Evolutionary conservation across 2,888 invertebrate species (phyloP), one percentile per base, ranked within the genome.

Genomic region (Andrena marginata): DNA sequence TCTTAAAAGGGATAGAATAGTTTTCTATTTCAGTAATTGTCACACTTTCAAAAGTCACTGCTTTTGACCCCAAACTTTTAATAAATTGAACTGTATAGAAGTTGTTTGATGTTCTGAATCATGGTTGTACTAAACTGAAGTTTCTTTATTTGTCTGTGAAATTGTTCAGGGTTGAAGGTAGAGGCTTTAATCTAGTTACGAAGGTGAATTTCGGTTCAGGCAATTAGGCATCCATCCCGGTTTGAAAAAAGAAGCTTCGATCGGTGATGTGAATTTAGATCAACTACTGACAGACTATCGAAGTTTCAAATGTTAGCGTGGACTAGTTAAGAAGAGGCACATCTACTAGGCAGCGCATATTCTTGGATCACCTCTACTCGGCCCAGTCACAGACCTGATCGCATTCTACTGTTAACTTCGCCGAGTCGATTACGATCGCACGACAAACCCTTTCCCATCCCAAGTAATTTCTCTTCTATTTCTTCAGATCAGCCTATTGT

Each of bases 281-380:
- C 29, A 56, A 74, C 68, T 48, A 77, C 54, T 56, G 71, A 69
- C 67, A 35, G 54, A 56, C 65, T 35, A 87, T 83, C 80, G 64
- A 84, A 88, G 89, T 87, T 88, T 87, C 87, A 90, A 91, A 89
- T 88, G 91, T 91, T 89, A 89, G 85, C 82, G 84, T 80, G 87
- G 81, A 82, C 89, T 86, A 90, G 82, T 84, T 89, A 82, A 78
- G 78, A 85, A 77, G 79, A 69, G 79, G 81, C 75, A 59, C 84
- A 82, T 78, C 84, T 79, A 88, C 81, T 60, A 62, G 73, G 74
- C 64, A 72, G 78, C 31, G 88, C 80, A 87, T 93, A 93, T 92
- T 93, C 90, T 92, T 91, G 92, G 92, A 92, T 85, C 89, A 85
- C 89, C 83, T 82, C 77, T 80, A 16, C 74, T 78, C 87, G 65